phyloP scores from a whole-genome alignment of 2,797 vertebrate genomes.

The Lophura swinhoii region DNA sequence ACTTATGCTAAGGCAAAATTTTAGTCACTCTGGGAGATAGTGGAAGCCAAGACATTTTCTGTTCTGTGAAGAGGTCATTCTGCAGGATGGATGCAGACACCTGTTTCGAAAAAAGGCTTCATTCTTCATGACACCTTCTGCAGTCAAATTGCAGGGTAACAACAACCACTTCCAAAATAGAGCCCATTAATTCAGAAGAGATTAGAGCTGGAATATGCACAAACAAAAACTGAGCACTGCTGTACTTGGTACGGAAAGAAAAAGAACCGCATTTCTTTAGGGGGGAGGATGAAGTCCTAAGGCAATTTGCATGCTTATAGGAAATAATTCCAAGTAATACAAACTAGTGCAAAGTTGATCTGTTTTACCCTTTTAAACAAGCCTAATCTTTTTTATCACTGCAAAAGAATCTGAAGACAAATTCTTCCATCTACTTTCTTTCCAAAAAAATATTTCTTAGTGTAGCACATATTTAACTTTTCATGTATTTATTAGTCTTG shows the following conservation, averaged over 20 bases:
- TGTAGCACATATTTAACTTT: background rate
- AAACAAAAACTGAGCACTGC: background rate
- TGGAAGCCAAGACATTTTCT: background rate
- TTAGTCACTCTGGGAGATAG: background rate
- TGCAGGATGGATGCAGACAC: background rate
- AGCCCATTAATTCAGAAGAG: background rate
- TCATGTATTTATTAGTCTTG: background rate
- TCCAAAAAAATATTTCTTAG: background rate
- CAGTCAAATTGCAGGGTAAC: background rate
- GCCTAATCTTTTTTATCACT: background rate
- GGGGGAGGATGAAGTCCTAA: background rate
- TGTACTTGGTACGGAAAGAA: background rate
- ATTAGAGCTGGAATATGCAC: background rate
- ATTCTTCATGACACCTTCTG: background rate
- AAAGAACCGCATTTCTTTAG: background rate
- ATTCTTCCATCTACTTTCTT: background rate
- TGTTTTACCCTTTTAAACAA: background rate
- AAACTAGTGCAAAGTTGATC: background rate
- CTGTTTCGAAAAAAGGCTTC: rapidly evolving
- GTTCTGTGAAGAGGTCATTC: background rate
- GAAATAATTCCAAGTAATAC: background rate
- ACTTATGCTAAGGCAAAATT: background rate
- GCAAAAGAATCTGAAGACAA: background rate
- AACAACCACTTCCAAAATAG: background rate
- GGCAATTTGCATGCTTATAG: background rate